phyloP scores from a whole-genome alignment of 2,888 invertebrate species.

The Tiphia femorata region DNA sequence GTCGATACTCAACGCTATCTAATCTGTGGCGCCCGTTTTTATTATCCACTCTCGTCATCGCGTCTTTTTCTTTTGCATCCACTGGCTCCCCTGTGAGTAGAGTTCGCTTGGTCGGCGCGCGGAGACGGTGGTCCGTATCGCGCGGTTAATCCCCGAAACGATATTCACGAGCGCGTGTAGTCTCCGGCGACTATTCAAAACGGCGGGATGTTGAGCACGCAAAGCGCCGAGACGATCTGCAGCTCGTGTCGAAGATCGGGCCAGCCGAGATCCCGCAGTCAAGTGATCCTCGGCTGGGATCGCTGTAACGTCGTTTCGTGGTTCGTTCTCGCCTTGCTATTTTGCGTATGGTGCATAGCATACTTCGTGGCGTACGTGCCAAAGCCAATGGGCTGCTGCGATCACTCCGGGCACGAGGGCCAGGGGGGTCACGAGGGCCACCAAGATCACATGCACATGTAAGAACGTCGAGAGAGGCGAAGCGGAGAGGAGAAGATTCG shows the following conservation, averaged over 20 bases:
- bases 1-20: too few relatives aligned
- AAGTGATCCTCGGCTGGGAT: slow-evolving; percentile 57
- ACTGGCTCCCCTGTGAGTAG: too few relatives aligned
- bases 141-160: not conserved
- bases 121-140: too few relatives aligned
- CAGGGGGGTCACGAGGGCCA: slow-evolving; percentile 18
- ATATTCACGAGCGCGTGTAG: not conserved
- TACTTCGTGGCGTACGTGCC: slow-evolving; percentile 48
- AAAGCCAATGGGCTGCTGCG: not conserved
- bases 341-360: slow-evolving; percentile 51
- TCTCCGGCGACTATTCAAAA: not conserved
- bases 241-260: slow-evolving; percentile 4
- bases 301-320: slow-evolving; percentile 47
- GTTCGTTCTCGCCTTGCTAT: slow-evolving; percentile 38
- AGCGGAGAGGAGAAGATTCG: not conserved
- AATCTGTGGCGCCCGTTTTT: too few relatives aligned
- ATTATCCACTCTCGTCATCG: too few relatives aligned
- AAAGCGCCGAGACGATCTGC: slow-evolving; percentile 12
- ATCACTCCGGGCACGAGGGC: slow-evolving; percentile 5
- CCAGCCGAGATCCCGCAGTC: slow-evolving; percentile 6
- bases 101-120: too few relatives aligned
- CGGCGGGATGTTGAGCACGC: slow-evolving; percentile 9
- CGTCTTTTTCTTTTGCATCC: too few relatives aligned
- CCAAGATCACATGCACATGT: not conserved
- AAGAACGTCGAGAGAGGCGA: not conserved